Percentiles rank a stretch among this genome's conserved stretches.
These are phyloP conservation scores for Mormyrus hasselquistii DNA, from an alignment of 2,797 vertebrate species.

Conservation along the genomic window DNA sequence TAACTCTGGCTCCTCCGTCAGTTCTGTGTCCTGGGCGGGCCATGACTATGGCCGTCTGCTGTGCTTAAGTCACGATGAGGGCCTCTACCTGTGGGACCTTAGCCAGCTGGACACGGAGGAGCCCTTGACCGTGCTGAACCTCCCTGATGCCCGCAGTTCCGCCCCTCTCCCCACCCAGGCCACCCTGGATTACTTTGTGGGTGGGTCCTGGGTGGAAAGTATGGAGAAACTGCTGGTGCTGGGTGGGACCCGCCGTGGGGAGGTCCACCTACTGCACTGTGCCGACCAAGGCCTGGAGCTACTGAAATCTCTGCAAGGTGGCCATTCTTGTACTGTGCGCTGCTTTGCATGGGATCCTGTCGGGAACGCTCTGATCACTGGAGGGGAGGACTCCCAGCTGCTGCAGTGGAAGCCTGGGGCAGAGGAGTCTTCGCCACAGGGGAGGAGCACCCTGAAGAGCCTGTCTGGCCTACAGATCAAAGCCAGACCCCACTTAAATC, in stretches of 20 bases:
- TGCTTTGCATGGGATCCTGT: slow-evolving; percentile 76
- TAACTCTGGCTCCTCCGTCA: slow-evolving; percentile 77
- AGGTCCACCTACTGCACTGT: slow-evolving; percentile 72
- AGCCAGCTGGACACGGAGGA: slow-evolving; percentile 70
- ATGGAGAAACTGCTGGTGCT: slow-evolving; percentile 67
- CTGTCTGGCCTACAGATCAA: slow-evolving; percentile 69
- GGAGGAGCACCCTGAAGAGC: slow-evolving; percentile 68
- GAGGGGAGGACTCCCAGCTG: slow-evolving; percentile 85
- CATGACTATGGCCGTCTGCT: slow-evolving; percentile 48
- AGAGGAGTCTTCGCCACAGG: slow-evolving; percentile 52
- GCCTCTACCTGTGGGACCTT: slow-evolving; percentile 86
- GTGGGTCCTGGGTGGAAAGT: slow-evolving; percentile 72
- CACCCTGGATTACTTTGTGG: slow-evolving; percentile 75
- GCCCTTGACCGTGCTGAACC: slow-evolving; percentile 61
- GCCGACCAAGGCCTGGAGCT: slow-evolving; percentile 47
- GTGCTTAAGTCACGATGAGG: slow-evolving; percentile 73
- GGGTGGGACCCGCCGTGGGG: slow-evolving; percentile 68
- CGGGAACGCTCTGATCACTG: slow-evolving; percentile 70
- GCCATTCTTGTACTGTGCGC: slow-evolving; percentile 74
- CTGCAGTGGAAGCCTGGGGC: slow-evolving; percentile 79
- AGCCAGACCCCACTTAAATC: slow-evolving; percentile 67
- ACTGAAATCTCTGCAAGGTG: slow-evolving; percentile 60
- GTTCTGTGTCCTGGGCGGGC: slow-evolving; percentile 71
- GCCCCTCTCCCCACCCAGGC: slow-evolving; percentile 30
- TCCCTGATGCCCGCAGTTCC: slow-evolving; percentile 62